Base-by-base conservation (phyloP, 2,888 invertebrate species). In the Biston betularia region DNA sequence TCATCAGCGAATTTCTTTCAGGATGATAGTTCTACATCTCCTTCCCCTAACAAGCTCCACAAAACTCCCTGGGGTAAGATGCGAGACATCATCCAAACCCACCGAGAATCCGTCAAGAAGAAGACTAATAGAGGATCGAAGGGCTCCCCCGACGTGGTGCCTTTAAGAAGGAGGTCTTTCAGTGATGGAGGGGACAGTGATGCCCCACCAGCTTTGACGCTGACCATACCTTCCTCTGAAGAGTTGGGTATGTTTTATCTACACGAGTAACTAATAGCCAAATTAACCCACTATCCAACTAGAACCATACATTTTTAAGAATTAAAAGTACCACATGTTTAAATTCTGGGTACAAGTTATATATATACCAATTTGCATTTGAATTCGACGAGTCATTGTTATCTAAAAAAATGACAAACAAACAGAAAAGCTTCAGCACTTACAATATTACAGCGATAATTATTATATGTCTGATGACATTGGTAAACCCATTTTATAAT, bases 41-140 rank as follows among this genome's bases (percentile, higher is more conserved):
- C 93, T 0, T 94, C 94, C 0, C 91, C 93, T 2, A 94, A 94
- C 76, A 95, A 95, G 71, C 87, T 92, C 12, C 94, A 94, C 84
- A 96, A 95, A 81, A 96, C 95, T n/a, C 95, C 96, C 0, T 97
- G 97, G 97, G 95, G 96, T 0, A 96, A 96, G 86, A 96, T 97
- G 92, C 95, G 96, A 71, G 96, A 96, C 78, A 97, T 97, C 65
- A 96, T 97, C 70, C 96, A 96, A 80, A 96, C 96, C 0, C 94
- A 95, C 60, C 94, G 95, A 69, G 96, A 96, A 72, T 95, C 96
- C 15, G 94, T 95, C 65, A 95, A 95, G 87, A 95, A 95, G 85
- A 94, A 94, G 80, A 89, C 94, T 46, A 85, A 85, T 69, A 82
- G 94, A 62, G 87, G 88, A 5, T 83, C 89, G 34, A 91, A 92